Percentiles rank a stretch among this genome's conserved stretches.
Conservation (phyloP, 35 echinoderm and acorn worm species). For the Diadema setosum region DNA sequence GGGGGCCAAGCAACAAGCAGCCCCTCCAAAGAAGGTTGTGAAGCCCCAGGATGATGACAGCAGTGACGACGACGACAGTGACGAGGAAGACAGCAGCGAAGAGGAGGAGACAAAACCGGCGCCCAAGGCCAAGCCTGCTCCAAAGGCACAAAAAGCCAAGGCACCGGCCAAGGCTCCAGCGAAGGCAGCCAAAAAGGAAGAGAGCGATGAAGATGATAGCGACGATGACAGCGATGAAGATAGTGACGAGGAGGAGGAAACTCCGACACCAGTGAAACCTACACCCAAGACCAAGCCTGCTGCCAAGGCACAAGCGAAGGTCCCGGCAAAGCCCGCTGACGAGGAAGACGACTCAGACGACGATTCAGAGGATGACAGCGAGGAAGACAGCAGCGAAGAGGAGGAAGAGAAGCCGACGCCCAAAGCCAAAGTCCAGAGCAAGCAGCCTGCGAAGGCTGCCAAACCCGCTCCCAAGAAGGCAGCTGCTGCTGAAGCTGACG, state of each 20-base stretch:
- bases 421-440: neutral
- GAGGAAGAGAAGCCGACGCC: neutral
- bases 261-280: too few relatives aligned
- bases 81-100: constrained; percentile 17
- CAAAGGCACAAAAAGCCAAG: too few relatives aligned
- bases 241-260: neutral
- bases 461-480: neutral
- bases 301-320: neutral
- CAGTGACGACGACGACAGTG: neutral
- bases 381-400: constrained; percentile 13
- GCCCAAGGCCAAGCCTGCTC: neutral
- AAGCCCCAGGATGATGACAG: neutral
- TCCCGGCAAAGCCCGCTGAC: neutral
- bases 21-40: neutral
- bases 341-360: neutral
- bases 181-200: neutral
- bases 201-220: neutral
- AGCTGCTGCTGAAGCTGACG: neutral
- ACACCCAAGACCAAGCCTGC: too few relatives aligned
- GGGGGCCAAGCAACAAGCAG: neutral
- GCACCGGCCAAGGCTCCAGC: constrained; percentile 9
- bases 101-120: constrained; percentile 19
- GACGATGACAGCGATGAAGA: neutral
- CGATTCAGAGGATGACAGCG: neutral
- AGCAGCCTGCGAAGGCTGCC: neutral